Conservation (phyloP, 2,888 invertebrate genomes). For the Myathropa florea region DNA sequence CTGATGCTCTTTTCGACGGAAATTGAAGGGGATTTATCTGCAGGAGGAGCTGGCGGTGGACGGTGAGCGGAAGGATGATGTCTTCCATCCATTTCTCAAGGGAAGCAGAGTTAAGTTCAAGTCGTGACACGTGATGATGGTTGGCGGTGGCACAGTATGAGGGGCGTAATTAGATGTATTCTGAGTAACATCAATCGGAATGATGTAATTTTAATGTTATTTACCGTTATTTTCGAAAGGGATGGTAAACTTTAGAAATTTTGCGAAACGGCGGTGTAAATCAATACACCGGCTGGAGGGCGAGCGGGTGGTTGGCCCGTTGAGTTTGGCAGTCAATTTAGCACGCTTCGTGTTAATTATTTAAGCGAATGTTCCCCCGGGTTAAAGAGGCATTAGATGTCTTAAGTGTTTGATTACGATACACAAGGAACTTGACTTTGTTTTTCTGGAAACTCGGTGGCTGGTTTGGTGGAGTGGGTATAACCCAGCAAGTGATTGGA, state of each 20-base stretch:
- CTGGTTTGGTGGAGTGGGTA: too few species aligned
- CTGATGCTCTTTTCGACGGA: conserved; percentile 70
- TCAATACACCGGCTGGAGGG: neutral
- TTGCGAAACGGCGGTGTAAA: neutral
- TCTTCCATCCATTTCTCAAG: neutral
- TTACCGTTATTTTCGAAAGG: conserved; percentile 6
- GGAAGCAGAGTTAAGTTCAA: conserved; percentile 34
- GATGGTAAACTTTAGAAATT: neutral
- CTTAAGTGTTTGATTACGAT: neutral
- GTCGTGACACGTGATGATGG: conserved; percentile 32
- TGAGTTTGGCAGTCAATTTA: neutral
- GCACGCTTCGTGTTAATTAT: neutral
- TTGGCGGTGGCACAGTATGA: neutral
- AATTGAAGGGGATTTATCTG: conserved; percentile 70
- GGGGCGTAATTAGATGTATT: conserved; percentile 34
- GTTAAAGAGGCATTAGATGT: neutral
- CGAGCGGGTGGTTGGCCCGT: neutral
- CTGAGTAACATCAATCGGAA: conserved; percentile 22
- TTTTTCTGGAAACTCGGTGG: neutral
- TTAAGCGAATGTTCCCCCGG: neutral
- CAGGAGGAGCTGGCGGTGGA: conserved; percentile 32
- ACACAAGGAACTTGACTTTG: neutral
- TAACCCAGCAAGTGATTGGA: too few species aligned
- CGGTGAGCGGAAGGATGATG: neutral
- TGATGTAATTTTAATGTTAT: conserved; percentile 28